Evolutionary conservation across 2,113 vertebrate genomes (phyloP).

Genomic region (Apistogramma diplotaenia): DNA sequence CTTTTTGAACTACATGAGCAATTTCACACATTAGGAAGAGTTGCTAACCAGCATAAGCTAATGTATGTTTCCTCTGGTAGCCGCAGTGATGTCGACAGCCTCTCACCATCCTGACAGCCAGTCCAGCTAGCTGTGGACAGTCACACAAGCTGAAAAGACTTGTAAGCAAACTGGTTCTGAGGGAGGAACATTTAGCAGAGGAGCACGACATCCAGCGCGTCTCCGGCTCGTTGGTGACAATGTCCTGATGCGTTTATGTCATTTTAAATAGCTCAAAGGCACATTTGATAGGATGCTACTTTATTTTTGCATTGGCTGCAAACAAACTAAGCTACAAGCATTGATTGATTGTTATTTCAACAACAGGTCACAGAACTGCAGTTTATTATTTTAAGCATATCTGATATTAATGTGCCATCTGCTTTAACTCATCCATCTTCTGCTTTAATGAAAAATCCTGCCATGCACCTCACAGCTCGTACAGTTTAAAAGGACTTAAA

Average conservation of each 20-base stretch:
- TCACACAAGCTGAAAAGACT: slow-evolving; percentile 61
- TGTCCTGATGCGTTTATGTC: not conserved
- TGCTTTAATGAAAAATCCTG: not conserved
- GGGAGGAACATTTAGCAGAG: slow-evolving; percentile 65
- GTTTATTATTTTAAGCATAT: too few species aligned
- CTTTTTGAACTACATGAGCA: slow-evolving; percentile 66
- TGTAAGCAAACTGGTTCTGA: slow-evolving; percentile 71
- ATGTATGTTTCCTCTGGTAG: slow-evolving; percentile 58
- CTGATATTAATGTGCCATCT: too few species aligned
- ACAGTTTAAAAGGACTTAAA: not conserved
- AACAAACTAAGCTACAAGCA: not conserved
- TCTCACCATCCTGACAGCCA: slow-evolving; percentile 72
- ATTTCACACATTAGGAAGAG: slow-evolving; percentile 73
- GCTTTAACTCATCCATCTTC: not conserved
- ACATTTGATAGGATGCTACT: not conserved
- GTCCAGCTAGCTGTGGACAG: slow-evolving; percentile 57
- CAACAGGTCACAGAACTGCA: not conserved
- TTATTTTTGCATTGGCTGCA: fast-evolving
- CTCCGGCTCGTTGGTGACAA: slow-evolving; percentile 35
- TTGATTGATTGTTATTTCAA: not conserved
- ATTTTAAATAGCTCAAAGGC: not conserved
- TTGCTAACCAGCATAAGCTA: slow-evolving; percentile 65
- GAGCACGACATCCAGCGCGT: slow-evolving; percentile 56
- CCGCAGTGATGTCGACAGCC: slow-evolving; percentile 57
- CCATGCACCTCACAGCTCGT: not conserved